Evolutionary conservation across 2,113 vertebrate genomes (phyloP), one percentile per base, ranked within the genome.

Genomic region (Bubo scandiacus): DNA sequence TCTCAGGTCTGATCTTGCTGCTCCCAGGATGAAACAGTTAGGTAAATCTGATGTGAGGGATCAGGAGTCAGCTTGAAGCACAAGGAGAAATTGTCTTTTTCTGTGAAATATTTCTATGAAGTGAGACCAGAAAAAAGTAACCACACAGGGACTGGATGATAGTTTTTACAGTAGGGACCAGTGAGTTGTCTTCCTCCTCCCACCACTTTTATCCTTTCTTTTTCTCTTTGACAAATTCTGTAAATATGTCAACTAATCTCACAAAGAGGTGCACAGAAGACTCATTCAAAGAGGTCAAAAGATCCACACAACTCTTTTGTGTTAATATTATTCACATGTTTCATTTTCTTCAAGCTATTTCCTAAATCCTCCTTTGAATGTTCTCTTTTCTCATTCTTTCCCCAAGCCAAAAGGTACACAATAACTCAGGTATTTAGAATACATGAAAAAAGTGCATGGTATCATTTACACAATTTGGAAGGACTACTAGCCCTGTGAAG

Each of bases 81-180:
- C 65, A 75, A 87, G 91, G 59, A 32, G 23, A 97, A 88, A 82
- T 84, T 93, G 67, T 92, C 95, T 96, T 96, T 95, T 96, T 94
- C 81, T 88, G 65, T 96, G 96, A 98, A 97, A 96, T 73, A 92
- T 97, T 97, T 95, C 94, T 97, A 10, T 97, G 92, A 96, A 96
- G 79, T 90, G 65, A 96, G 77, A 96, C 66, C 81, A 51, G 74
- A 81, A 85, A 78, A 80, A 80, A 94, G 63, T 40, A 72, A 80
- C 77, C 83, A 89, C 94, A 40, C 29, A 94, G 42, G 95, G 71
- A 88, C 7, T 2, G 17, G 79, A 86, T 65, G 67, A 30, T 80
- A 34, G 81, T 96, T 94, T 94, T 91, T 95, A 90, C 71, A 95
- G 79, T 63, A 89, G 88, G 82, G 91, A 97, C 67, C 74, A 73